Evolutionary conservation across 2,888 invertebrate genomes (phyloP).

Genomic region (Ectemnius lituratus): DNA sequence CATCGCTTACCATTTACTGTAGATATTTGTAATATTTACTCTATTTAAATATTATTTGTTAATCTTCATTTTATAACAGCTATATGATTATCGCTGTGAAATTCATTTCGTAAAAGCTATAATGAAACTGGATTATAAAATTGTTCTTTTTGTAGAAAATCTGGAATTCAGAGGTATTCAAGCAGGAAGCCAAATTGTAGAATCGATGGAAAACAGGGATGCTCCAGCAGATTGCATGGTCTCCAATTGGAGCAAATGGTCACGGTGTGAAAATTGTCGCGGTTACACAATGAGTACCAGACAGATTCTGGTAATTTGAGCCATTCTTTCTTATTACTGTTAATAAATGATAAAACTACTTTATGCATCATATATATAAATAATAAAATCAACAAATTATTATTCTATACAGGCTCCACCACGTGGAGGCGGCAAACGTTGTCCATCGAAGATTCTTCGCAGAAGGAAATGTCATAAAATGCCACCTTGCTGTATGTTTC

Average conservation of each 20-base stretch:
- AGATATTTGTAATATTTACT: too few relatives aligned
- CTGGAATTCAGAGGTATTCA: slow-evolving; percentile 67
- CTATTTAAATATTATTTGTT: too few relatives aligned
- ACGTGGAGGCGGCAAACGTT: slow-evolving; percentile 80
- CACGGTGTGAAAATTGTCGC: slow-evolving; percentile 87
- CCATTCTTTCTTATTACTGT: too few relatives aligned
- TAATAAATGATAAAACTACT: too few relatives aligned
- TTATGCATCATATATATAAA: too few relatives aligned
- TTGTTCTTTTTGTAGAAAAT: slow-evolving; percentile 35
- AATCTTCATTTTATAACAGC: too few relatives aligned
- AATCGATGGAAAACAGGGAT: slow-evolving; percentile 51
- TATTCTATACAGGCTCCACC: slow-evolving; percentile 23
- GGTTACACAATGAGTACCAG: slow-evolving; percentile 79
- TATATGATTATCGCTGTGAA: background rate
- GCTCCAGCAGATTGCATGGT: slow-evolving; percentile 83
- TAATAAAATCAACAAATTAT: background rate
- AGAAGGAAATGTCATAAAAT: slow-evolving; percentile 71
- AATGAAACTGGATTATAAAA: background rate
- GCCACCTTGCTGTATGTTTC: slow-evolving; percentile 71
- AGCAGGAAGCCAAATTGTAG: slow-evolving; percentile 67
- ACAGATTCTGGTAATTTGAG: slow-evolving; percentile 66
- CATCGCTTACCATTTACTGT: too few relatives aligned
- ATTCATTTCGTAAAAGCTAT: background rate
- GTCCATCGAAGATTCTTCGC: slow-evolving; percentile 80
- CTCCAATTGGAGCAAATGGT: slow-evolving; percentile 91